Evolutionary conservation across 2,797 vertebrate genomes (phyloP).

Genomic region (Florisuga fusca): DNA sequence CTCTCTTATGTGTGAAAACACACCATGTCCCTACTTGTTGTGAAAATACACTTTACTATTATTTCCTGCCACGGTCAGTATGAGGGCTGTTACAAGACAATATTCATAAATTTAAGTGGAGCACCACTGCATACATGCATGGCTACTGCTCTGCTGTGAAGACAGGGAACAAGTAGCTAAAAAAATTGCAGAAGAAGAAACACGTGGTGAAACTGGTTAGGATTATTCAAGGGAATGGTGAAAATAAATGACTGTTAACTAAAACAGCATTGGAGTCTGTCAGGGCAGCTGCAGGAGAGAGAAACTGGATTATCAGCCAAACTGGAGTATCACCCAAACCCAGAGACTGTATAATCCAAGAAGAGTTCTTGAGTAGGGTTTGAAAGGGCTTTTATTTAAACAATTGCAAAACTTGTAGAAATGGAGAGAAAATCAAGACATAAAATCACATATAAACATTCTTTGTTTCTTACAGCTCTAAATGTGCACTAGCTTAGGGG

Average conservation of each 20-base stretch:
- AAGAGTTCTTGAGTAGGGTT: not conserved
- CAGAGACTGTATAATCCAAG: not conserved
- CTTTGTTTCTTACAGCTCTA: not conserved
- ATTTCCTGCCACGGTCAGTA: not conserved
- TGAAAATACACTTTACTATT: not conserved
- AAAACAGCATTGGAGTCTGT: not conserved
- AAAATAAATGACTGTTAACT: not conserved
- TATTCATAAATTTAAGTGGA: not conserved
- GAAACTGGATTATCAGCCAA: not conserved
- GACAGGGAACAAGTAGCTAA: not conserved
- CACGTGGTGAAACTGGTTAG: accelerated
- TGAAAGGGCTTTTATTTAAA: not conserved
- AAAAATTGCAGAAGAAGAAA: not conserved
- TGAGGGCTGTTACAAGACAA: not conserved
- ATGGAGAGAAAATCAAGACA: not conserved
- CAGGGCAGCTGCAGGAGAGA: not conserved
- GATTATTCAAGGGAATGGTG: not conserved
- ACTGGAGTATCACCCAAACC: not conserved
- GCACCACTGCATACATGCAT: not conserved
- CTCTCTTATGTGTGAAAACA: not conserved
- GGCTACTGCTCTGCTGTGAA: not conserved
- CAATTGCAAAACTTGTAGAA: not conserved
- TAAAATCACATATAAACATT: not conserved
- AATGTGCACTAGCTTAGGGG: not conserved
- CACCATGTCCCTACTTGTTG: accelerated